These are phyloP conservation scores for Clivina fossor DNA, from an alignment of 2,888 invertebrate species.

Conservation along the genomic window DNA sequence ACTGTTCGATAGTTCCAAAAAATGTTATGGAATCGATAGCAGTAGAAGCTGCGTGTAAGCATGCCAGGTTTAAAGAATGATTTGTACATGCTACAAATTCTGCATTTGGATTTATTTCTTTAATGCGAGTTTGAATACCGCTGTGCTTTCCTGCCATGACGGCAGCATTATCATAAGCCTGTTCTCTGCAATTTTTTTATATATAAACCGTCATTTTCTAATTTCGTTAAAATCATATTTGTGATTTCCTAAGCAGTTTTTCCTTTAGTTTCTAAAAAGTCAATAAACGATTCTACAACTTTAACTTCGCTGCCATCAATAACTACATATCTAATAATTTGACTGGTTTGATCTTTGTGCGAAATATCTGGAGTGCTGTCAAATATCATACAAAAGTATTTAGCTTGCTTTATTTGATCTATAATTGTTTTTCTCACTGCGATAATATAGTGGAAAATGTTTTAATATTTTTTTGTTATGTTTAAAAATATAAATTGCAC, in stretches of 20 bases:
- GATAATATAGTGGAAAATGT: no score
- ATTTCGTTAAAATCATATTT: conserved; percentile 39
- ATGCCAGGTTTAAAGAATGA: conserved; percentile 36
- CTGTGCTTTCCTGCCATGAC: conserved; percentile 37
- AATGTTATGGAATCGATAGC: conserved; percentile 37
- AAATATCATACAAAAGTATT: conserved; percentile 36
- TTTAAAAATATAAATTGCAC: no score
- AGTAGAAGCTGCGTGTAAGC: conserved; percentile 40
- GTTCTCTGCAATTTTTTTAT: conserved; percentile 42
- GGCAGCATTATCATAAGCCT: conserved; percentile 43
- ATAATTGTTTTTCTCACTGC: conserved; percentile 32
- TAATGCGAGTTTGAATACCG: conserved; percentile 34
- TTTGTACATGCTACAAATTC: conserved; percentile 32
- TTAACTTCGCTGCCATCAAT: conserved; percentile 37
- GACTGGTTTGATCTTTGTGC: no score
- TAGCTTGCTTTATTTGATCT: conserved; percentile 32
- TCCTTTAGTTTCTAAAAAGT: conserved; percentile 40
- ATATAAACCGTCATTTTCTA: conserved; percentile 38
- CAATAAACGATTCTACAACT: conserved; percentile 41
- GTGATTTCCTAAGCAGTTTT: conserved; percentile 41
- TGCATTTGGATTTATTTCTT: conserved; percentile 38
- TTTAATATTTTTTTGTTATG: no score
- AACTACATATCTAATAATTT: conserved; percentile 39
- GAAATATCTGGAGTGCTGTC: conserved; percentile 34
- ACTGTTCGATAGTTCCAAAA: conserved; percentile 37